Evolutionary conservation across 2,797 vertebrate genomes (phyloP).

Genomic region (Rhodeus uyekii): DNA sequence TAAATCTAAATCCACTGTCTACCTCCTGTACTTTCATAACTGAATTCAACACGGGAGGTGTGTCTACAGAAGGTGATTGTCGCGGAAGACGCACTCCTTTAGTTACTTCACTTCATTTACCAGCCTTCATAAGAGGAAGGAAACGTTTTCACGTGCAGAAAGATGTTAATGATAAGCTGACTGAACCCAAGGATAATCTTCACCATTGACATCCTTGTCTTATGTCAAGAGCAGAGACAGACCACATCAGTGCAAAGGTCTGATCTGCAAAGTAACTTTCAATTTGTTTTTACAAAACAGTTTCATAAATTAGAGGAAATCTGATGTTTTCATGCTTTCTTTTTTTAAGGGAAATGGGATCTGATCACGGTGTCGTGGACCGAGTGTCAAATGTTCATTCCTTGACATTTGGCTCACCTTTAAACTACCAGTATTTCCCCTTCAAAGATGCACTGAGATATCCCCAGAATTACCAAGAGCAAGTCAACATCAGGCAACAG

Average conservation of each 20-base stretch:
- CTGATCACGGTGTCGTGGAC: conserved; percentile 63
- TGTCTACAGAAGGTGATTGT: background rate
- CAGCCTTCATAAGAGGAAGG: background rate
- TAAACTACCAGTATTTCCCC: conserved; percentile 62
- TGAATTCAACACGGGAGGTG: background rate
- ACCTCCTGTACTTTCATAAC: background rate
- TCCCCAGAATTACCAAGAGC: conserved; percentile 73
- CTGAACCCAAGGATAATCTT: background rate
- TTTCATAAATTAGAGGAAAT: background rate
- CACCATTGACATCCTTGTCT: conserved; percentile 21
- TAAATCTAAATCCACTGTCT: background rate
- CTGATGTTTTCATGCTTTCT: background rate
- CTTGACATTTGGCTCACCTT: conserved; percentile 64
- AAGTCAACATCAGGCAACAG: conserved; percentile 47
- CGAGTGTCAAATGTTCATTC: conserved; percentile 59
- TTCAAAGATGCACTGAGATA: conserved; percentile 71
- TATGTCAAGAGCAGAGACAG: conserved; percentile 12
- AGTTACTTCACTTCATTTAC: background rate
- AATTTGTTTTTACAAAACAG: background rate
- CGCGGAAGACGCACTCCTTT: background rate
- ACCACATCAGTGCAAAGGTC: conserved; percentile 18
- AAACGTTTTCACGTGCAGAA: conserved; percentile 7
- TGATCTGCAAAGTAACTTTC: background rate
- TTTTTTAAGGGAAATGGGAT: conserved; percentile 58
- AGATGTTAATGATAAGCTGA: conserved; percentile 14